Percentiles rank a stretch among this genome's conserved stretches.
phyloP scores from a whole-genome alignment of 2,888 invertebrate genomes.

The Tinea trinotella region DNA sequence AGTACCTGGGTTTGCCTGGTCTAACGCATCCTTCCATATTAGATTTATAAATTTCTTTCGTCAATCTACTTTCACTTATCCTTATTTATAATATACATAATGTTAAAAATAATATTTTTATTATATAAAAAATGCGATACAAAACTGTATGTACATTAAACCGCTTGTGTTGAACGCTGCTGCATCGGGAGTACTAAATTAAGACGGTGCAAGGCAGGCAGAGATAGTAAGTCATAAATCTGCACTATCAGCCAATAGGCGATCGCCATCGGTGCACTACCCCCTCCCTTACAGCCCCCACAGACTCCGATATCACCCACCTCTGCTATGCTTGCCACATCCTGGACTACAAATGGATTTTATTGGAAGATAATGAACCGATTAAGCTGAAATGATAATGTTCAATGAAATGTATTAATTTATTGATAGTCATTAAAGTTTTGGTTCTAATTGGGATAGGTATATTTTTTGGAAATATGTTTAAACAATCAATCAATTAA shows the following conservation, averaged over 20 bases:
- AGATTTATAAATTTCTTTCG: too few species aligned
- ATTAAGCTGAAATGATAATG: slow-evolving; percentile 6
- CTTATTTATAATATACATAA: too few species aligned
- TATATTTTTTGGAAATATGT: too few species aligned
- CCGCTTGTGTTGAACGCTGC: slow-evolving; percentile 4
- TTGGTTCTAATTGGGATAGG: too few species aligned
- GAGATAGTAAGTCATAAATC: slow-evolving; percentile 35
- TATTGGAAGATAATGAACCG: slow-evolving; percentile 15
- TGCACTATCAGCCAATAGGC: slow-evolving; percentile 38
- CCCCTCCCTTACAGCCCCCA: neutral
- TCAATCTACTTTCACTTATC: too few species aligned
- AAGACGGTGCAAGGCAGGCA: slow-evolving; percentile 31
- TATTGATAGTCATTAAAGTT: too few species aligned
- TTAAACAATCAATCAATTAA: too few species aligned
- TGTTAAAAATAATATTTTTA: too few species aligned
- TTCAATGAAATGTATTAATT: neutral
- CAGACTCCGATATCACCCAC: slow-evolving; percentile 8
- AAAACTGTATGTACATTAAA: slow-evolving; percentile 7
- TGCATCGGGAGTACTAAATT: slow-evolving; percentile 30
- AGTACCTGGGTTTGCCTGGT: too few species aligned
- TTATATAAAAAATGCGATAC: neutral
- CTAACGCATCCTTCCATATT: too few species aligned
- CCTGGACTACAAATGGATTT: slow-evolving; percentile 1
- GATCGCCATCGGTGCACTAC: slow-evolving; percentile 16
- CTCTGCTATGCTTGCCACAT: neutral